Base-by-base conservation (phyloP, 1,140 invertebrate genomes). In the Drosophila triauraria region DNA sequence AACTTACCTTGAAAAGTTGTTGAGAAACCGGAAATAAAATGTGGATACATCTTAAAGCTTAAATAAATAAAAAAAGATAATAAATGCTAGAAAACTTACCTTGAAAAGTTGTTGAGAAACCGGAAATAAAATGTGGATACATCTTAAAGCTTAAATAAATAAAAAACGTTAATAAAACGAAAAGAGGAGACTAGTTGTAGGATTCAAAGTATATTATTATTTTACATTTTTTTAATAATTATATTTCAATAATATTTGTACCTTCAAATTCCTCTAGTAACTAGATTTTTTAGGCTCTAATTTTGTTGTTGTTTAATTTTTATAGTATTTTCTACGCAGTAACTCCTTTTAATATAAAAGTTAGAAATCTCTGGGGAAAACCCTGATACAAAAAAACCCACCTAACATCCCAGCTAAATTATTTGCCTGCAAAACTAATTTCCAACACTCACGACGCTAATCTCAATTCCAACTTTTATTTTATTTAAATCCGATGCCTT, bases 391-490 rank as follows among this genome's bases (percentile, higher is more conserved):
- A 53, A 44, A 70, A 58, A 56, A 50, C 70, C 59, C 46, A 51
- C 40, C 43, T 38, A 44, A 54, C 32, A 60, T 60, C 27, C 44
- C 53, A 86, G 68, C 67, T 78, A 85, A 87, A 77, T 86, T 79
- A 79, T 82, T 67, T 75, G 70, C 60, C 59, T 53, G 8, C 27
- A 17, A 80, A 88, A 84, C 85, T 88, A 88, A 88, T 88, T 88
- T 84, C 74, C 63, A 78, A 53, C 80, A 69, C 56, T 80, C 30
- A 32, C 30, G 79, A 75, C 47, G 80, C 84, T 88, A 80, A 88
- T 88, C 84, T 80, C 78, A 84, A 81, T 80, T 81, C 74, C 77
- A 88, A 88, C 80, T 88, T 88, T 88, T 81, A 88, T 90, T 88
- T 88, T 88, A 88, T 88, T 88, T 84, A 84, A 88, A 88, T 88